These are phyloP conservation scores for Acleris laterana DNA, from an alignment of 2,888 invertebrate species.

Conservation along the genomic window DNA sequence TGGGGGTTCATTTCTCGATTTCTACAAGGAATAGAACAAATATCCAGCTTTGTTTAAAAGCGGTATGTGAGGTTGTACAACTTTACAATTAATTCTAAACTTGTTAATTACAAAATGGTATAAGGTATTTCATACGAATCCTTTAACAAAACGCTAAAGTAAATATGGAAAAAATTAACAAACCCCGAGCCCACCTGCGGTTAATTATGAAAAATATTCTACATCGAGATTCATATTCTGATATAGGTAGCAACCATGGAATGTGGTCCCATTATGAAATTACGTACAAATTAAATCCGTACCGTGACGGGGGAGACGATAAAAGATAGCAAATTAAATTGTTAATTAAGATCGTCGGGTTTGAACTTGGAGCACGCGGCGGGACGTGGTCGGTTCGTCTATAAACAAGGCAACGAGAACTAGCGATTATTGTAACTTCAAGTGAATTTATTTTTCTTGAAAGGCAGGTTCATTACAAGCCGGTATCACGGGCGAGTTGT, in stretches of 20 bases:
- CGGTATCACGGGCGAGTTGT: slow-evolving; percentile 39
- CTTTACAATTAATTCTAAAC: not conserved
- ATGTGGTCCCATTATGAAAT: slow-evolving; percentile 50
- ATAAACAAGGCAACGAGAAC: slow-evolving; percentile 5
- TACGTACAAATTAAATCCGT: slow-evolving; percentile 59
- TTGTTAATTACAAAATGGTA: not conserved
- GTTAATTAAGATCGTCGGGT: slow-evolving; percentile 61
- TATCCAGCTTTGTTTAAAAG: not conserved
- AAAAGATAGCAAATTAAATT: slow-evolving; percentile 67
- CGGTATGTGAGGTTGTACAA: not conserved
- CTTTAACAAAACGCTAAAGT: slow-evolving; percentile 14
- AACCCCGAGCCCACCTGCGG: slow-evolving; percentile 9
- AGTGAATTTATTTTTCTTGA: slow-evolving; percentile 4
- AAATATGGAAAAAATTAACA: slow-evolving; percentile 12
- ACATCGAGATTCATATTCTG: slow-evolving; percentile 16
- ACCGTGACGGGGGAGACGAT: slow-evolving; percentile 65
- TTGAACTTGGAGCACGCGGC: slow-evolving; percentile 44
- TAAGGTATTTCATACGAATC: not conserved
- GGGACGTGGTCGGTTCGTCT: slow-evolving; percentile 14
- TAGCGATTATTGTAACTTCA: slow-evolving; percentile 14
- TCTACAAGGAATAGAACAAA: slow-evolving; percentile 22
- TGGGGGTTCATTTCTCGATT: slow-evolving; percentile 27
- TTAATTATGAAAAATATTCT: slow-evolving; percentile 33
- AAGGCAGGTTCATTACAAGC: slow-evolving; percentile 6
- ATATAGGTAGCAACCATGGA: slow-evolving; percentile 42